phyloP scores from a whole-genome alignment of 1,140 invertebrate genomes.

The Sinonovacula constricta region DNA sequence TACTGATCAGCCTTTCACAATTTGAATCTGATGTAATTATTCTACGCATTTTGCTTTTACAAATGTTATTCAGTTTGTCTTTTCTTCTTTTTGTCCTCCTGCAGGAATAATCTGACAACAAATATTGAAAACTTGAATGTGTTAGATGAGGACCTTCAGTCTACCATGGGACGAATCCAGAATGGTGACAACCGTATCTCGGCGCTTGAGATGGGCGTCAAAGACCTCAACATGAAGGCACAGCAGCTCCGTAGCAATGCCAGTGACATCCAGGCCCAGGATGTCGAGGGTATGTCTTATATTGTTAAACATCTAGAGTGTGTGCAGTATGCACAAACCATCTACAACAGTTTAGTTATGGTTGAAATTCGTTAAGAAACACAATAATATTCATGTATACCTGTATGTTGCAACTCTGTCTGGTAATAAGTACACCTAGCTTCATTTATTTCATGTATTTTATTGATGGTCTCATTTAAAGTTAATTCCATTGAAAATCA shows the following conservation, averaged over 20 bases:
- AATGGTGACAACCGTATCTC: conserved; percentile 88
- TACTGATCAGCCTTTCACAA: no score
- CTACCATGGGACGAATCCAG: conserved; percentile 88
- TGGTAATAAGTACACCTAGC: not conserved
- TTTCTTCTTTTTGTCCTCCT: no score
- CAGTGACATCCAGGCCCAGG: conserved; percentile 94
- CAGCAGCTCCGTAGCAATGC: conserved; percentile 89
- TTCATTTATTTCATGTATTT: not conserved
- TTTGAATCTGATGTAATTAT: no score
- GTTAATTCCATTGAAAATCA: not conserved
- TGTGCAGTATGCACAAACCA: no score
- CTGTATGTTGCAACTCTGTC: not conserved
- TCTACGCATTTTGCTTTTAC: no score
- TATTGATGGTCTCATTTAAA: not conserved
- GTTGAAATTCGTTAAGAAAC: no score
- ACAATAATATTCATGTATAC: not conserved
- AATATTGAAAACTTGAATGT: conserved; percentile 82
- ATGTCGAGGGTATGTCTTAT: conserved; percentile 90
- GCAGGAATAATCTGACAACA: conserved; percentile 79
- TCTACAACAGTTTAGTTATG: no score
- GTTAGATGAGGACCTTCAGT: conserved; percentile 84
- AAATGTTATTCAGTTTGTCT: no score
- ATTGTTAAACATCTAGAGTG: no score
- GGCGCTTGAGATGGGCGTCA: conserved; percentile 85
- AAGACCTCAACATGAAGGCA: conserved; percentile 86